Evolutionary conservation across 2,797 vertebrate species (phyloP), one percentile per base, ranked within the genome.

Genomic region (Babyrousa celebensis): DNA sequence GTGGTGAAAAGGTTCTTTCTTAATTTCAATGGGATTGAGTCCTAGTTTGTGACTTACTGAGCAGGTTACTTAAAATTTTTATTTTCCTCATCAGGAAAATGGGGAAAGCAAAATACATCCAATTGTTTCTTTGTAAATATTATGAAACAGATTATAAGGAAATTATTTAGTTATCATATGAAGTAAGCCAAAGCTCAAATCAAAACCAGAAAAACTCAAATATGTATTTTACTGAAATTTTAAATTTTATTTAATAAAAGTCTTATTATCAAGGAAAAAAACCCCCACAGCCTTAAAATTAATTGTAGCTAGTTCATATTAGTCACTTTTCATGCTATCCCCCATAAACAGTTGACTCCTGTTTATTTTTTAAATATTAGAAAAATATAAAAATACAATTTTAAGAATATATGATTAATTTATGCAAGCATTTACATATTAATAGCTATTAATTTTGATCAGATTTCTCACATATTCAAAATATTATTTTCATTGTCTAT

Each of bases 201-300:
- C 6, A 92, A 12, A 89, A 36, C 3, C 18, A 82, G n/a, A 88
- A 89, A 84, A 95, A 17, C 12, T 10, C 20, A 91, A 74, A 72
- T 36, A 4, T 58, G 52, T 78, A 48, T 88, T 77, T 8, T 86
- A 63, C 4, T 58, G 5, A 10, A 87, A 32, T 8, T 56, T 27
- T 2, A 54, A 63, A 70, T 27, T 74, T 74, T 89, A 1, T 75
- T 87, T 36, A 79, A 56, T 48, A 88, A 91, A 92, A 68, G 16
- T 85, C 21, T 91, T 18, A 36, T 27, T 72, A 72, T 23, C 10
- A 63, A 29, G 7, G 16, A 87, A 80, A 27, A 52, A n/a, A n/a
- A 71, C 3, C 36, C 36, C 36, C 36, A 36, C 77, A 91, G 15
- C 6, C 16, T 58, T 72, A 84, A 70, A 86, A 79, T 20, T 12